phyloP scores from a whole-genome alignment of 30 jellyfish, hydroid and myxozoan genomes.

The Aurelia sp. region DNA sequence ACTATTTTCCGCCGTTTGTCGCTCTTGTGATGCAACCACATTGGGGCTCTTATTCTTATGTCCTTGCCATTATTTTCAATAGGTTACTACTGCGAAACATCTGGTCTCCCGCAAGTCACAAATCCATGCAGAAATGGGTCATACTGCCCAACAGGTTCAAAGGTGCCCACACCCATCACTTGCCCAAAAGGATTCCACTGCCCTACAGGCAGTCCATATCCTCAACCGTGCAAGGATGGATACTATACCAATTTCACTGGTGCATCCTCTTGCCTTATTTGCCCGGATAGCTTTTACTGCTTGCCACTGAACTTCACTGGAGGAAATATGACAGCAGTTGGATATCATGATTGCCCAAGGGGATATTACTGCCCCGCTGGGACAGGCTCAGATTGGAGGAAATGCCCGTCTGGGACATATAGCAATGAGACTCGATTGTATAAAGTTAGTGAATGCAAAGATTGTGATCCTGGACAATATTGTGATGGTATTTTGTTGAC shows the following conservation, averaged over 20 bases:
- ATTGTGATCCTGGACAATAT: conserved; percentile 88
- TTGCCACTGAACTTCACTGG: conserved; percentile 83
- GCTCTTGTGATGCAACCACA: background rate
- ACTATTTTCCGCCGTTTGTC: too few species aligned
- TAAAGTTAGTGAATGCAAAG: conserved; percentile 76
- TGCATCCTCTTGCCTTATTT: conserved; percentile 73
- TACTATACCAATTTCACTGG: conserved; percentile 88
- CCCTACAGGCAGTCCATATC: conserved; percentile 90
- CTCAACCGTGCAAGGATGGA: conserved; percentile 92
- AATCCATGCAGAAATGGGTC: conserved; percentile 87
- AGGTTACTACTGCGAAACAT: conserved; percentile 95
- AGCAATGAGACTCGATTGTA: conserved; percentile 82
- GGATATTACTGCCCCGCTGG: conserved; percentile 96
- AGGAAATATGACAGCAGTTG: conserved; percentile 37
- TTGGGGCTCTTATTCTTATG: background rate
- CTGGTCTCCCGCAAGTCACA: conserved; percentile 82
- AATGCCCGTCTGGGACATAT: conserved; percentile 98
- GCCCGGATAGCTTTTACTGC: conserved; percentile 92
- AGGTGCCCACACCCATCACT: conserved; percentile 74
- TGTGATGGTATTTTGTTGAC: conserved; percentile 82
- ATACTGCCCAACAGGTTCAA: conserved; percentile 96
- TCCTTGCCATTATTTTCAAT: background rate
- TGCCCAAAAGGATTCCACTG: conserved; percentile 98
- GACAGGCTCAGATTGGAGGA: conserved; percentile 74
- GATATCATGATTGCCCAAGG: conserved; percentile 81